These are phyloP conservation scores for Ormyrus nitidulus DNA, from an alignment of 2,888 invertebrate species.

Conservation along the genomic window DNA sequence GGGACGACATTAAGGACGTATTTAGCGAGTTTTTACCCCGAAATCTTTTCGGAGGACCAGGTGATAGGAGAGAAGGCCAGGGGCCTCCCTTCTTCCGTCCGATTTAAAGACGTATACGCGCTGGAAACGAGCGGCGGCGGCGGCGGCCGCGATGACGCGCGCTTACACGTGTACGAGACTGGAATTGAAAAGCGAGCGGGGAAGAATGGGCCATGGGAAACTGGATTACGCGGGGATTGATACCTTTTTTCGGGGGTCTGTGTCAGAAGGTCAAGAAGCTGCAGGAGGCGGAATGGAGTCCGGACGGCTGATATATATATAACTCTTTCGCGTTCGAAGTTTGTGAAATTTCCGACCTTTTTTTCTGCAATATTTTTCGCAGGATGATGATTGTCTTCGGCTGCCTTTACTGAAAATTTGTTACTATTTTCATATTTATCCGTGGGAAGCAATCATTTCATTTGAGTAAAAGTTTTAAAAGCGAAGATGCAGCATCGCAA, in stretches of 20 bases:
- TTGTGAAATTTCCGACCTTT: no score
- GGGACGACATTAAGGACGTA: slow-evolving; percentile 66
- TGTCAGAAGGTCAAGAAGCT: slow-evolving; percentile 45
- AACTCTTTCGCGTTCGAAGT: no score
- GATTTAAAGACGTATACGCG: background rate
- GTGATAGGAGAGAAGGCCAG: slow-evolving; percentile 31
- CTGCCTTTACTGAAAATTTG: no score
- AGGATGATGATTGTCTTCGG: no score
- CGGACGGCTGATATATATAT: no score
- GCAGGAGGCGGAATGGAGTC: background rate
- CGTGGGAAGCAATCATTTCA: no score
- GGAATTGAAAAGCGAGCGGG: background rate
- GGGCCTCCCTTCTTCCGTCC: slow-evolving; percentile 3
- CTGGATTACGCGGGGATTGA: slow-evolving; percentile 44
- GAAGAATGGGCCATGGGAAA: slow-evolving; percentile 3
- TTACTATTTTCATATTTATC: no score
- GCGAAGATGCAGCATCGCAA: no score
- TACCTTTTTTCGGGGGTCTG: background rate
- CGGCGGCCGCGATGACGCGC: slow-evolving; percentile 23
- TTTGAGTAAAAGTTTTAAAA: no score
- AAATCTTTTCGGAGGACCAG: slow-evolving; percentile 42
- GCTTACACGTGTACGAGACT: background rate
- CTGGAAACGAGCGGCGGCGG: background rate
- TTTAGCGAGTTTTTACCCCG: slow-evolving; percentile 66
- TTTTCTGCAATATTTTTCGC: no score